phyloP scores from a whole-genome alignment of 2,113 vertebrate species.

The Pseudorhombus dupliciocellatus region DNA sequence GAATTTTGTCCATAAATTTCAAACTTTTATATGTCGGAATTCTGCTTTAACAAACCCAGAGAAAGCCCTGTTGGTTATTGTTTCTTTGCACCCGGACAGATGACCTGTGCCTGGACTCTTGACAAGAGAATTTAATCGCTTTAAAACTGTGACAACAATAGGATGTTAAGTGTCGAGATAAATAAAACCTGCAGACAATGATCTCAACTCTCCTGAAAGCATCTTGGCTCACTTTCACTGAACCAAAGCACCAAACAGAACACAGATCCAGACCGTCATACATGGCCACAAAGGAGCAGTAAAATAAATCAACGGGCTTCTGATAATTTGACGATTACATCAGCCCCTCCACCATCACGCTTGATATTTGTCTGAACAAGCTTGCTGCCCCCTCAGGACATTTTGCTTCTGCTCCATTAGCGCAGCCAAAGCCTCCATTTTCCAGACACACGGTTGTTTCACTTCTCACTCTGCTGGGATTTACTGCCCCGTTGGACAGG shows the following conservation, averaged over 20 bases:
- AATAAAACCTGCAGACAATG: not conserved
- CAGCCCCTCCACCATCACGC: not conserved
- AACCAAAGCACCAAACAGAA: not conserved
- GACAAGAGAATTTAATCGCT: too few species aligned
- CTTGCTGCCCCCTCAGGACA: slow-evolving; percentile 56
- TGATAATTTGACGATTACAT: slow-evolving; percentile 14
- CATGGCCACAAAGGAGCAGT: not conserved
- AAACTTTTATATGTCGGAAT: not conserved
- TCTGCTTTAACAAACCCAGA: not conserved
- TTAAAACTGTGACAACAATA: too few species aligned
- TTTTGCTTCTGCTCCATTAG: slow-evolving; percentile 44
- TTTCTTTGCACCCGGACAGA: not conserved
- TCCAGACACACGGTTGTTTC: slow-evolving; percentile 48
- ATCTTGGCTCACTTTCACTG: not conserved
- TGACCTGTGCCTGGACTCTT: not conserved
- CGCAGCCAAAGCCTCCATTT: slow-evolving; percentile 43
- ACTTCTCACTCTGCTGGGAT: slow-evolving; percentile 65
- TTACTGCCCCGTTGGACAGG: slow-evolving; percentile 59
- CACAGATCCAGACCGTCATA: too few species aligned
- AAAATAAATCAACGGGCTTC: not conserved
- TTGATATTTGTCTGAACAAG: slow-evolving; percentile 29
- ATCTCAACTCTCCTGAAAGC: not conserved
- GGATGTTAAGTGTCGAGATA: too few species aligned
- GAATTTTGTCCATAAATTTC: not conserved
- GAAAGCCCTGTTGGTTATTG: not conserved